These are phyloP conservation scores for human DNA, from an alignment of 2,113 vertebrate species.

Conservation along the genomic window GRCh38 chr7:153359001-153359500, in stretches of 20 bases:
- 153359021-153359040: slow-evolving; percentile 49
- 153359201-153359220: neutral
- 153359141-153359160: slow-evolving; percentile 50
- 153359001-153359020: neutral
- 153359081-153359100: slow-evolving; percentile 30
- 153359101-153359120: slow-evolving; percentile 55
- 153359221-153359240: slow-evolving; percentile 37
- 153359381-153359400: neutral
- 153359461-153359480: neutral
- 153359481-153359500: neutral
- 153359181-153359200: slow-evolving; percentile 9
- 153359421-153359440: neutral
- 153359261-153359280: neutral
- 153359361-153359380: neutral
- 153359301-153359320: neutral
- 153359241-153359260: neutral
- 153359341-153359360: neutral
- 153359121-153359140: slow-evolving; percentile 45
- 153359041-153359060: slow-evolving; percentile 59
- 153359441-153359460: neutral
- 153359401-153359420: neutral
- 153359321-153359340: neutral
- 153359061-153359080: slow-evolving; percentile 46
- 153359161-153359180: slow-evolving; percentile 58
- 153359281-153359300: neutral